phyloP scores from a whole-genome alignment of 2,888 invertebrate species.

The Netelia inedita region DNA sequence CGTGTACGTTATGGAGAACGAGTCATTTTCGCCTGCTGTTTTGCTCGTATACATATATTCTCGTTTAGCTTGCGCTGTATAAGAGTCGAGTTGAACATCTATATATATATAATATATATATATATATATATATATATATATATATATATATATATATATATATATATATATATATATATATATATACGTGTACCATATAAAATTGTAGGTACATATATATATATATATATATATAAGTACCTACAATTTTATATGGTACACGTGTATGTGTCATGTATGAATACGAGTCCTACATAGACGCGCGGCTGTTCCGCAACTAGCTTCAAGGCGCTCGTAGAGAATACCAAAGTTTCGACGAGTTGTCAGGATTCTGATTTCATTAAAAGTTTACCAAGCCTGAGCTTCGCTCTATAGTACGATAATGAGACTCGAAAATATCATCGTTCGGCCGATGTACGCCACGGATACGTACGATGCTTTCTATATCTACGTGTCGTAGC shows the following conservation, averaged over 20 bases:
- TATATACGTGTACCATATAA: background rate
- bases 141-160: background rate
- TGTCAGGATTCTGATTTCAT: constrained; percentile 66
- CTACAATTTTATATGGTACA: background rate
- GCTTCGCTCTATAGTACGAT: background rate
- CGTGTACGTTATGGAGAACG: background rate
- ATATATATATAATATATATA: no score
- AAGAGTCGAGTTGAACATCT: background rate
- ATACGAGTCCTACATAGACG: background rate
- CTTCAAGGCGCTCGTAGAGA: constrained; percentile 21
- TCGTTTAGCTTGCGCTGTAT: background rate
- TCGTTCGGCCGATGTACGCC: background rate
- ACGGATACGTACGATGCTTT: background rate
- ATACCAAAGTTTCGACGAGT: constrained; percentile 52
- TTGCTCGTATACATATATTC: background rate
- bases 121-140: no score
- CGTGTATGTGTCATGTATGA: background rate
- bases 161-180: background rate
- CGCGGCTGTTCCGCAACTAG: background rate
- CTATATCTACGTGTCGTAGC: background rate
- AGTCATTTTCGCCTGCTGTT: background rate
- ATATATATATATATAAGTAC: no score
- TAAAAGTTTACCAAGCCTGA: constrained; percentile 60
- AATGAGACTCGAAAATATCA: constrained; percentile 6
- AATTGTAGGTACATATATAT: background rate